Base-by-base conservation (phyloP, 2,888 invertebrate species). In the Pollenia labialis region DNA sequence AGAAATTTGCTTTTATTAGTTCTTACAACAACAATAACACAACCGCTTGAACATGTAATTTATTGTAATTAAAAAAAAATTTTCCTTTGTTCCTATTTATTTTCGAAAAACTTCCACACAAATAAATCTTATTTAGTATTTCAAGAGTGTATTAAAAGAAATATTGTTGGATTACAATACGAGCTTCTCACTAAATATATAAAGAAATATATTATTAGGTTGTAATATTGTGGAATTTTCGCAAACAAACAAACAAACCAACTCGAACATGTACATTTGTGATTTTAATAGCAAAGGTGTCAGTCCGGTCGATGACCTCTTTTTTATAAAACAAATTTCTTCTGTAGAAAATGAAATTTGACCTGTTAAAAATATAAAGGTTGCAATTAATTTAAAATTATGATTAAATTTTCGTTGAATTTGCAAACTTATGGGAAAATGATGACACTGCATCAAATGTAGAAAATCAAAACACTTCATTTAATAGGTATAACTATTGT, bases 281-380 rank as follows among this genome's bases (percentile, higher is more conserved):
- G 44, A 54, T 54, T 44, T 18, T 32, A 23, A 32, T 32, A 32
- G n/a, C n/a, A 64, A 76, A 76, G 44, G 23, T 54, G 64, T 56
- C 66, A 46, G 64, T 56, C 66, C 66, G 54, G 64, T 56, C 66
- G 44, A 46, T 76, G 76, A 66, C 76, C 64, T 23, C 14, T 58
- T 48, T 68, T 68, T 23, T 23, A 23, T 23, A 32, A 50, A 68
- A 50, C 4, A 7, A 56, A 16, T 72, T 58, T 44, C 11, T 72
- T 23, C 10, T 44, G 12, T 32, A 6, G 23, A 72, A 72, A 72
- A 58, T 58, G 23, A 58, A 58, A 46, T 72, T 72, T 72, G 56
- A 58, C 72, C 46, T 72, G 46, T 72, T 72, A 58, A 46, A 46
- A 32, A 32, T 32, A 58, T 58, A 23, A n/a, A 72, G 46, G 56